Conservation (phyloP, 1,140 invertebrate species). For the Drosophila yakuba region DNA sequence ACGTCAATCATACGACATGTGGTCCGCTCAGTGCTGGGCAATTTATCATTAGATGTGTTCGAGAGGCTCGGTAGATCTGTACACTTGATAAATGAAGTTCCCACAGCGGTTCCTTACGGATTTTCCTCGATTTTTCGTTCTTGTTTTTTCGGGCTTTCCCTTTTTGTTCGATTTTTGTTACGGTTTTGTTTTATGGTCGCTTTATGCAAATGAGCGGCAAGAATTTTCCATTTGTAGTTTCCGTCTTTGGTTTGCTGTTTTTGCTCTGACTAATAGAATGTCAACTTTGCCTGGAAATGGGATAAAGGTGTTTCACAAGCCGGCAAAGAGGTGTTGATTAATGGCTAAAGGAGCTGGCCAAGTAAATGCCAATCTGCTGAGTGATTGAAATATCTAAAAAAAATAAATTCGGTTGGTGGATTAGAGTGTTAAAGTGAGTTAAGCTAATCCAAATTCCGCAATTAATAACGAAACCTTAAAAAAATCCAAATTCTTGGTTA, state of each 20-base stretch:
- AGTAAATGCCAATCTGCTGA: constrained; percentile 28
- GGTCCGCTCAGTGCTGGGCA: constrained; percentile 50
- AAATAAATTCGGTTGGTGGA: constrained; percentile 15
- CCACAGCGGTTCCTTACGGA: constrained; percentile 19
- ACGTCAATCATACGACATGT: constrained; percentile 81
- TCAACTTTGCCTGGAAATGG: constrained; percentile 20
- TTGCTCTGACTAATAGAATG: constrained; percentile 49
- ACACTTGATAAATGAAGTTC: constrained; percentile 73
- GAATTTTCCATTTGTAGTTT: constrained; percentile 47
- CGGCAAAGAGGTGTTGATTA: constrained; percentile 55
- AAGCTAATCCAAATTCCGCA: not conserved
- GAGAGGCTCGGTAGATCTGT: constrained; percentile 28
- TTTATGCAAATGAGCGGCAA: constrained; percentile 68
- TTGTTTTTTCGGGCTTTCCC: constrained; percentile 39
- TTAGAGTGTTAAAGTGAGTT: not conserved
- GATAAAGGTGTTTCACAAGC: constrained; percentile 45
- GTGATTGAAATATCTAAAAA: constrained; percentile 51
- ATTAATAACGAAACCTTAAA: not conserved
- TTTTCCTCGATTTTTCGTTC: constrained; percentile 15
- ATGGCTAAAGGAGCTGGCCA: constrained; percentile 36
- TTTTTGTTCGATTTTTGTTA: constrained; percentile 29
- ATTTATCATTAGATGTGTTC: constrained; percentile 69
- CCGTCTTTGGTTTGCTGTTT: constrained; percentile 5
- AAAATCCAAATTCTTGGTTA: no score
- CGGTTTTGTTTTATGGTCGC: constrained; percentile 72